phyloP scores from a whole-genome alignment of 1,140 invertebrate genomes.

The Thalassaphorura encarpata region DNA sequence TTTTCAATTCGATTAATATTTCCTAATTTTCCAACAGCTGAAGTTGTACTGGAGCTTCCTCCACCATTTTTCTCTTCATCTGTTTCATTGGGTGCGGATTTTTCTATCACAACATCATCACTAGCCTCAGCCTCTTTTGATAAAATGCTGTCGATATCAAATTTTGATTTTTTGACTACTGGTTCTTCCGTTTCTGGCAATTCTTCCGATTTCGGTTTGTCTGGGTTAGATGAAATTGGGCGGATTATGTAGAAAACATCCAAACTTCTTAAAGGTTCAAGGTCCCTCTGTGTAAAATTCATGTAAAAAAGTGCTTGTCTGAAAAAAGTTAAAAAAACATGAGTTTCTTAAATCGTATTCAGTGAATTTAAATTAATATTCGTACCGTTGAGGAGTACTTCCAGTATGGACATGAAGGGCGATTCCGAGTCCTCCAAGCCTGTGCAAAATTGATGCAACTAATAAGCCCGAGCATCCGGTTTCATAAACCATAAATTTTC shows the following conservation, averaged over 20 bases:
- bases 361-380: no score
- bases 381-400: slow-evolving; percentile 62
- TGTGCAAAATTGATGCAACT: slow-evolving; percentile 62
- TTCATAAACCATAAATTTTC: slow-evolving; percentile 75
- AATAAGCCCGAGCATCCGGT: slow-evolving; percentile 72
- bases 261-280: slow-evolving; percentile 25
- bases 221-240: no score
- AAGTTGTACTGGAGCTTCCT: no score
- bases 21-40: background rate
- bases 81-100: no score
- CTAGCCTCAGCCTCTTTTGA: background rate
- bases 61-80: no score
- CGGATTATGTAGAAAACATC: slow-evolving; percentile 27
- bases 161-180: background rate
- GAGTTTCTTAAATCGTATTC: no score
- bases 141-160: background rate
- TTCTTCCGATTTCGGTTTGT: slow-evolving; percentile 5
- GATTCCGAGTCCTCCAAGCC: slow-evolving; percentile 55
- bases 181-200: slow-evolving; percentile 2
- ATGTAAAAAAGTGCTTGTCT: slow-evolving; percentile 40
- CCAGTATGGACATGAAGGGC: slow-evolving; percentile 66
- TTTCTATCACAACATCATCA: no score
- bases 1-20: slow-evolving; percentile 22
- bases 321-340: no score
- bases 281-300: slow-evolving; percentile 41